These are phyloP conservation scores for Python bivittatus DNA, from an alignment of 2,113 vertebrate species.

Conservation along the genomic window DNA sequence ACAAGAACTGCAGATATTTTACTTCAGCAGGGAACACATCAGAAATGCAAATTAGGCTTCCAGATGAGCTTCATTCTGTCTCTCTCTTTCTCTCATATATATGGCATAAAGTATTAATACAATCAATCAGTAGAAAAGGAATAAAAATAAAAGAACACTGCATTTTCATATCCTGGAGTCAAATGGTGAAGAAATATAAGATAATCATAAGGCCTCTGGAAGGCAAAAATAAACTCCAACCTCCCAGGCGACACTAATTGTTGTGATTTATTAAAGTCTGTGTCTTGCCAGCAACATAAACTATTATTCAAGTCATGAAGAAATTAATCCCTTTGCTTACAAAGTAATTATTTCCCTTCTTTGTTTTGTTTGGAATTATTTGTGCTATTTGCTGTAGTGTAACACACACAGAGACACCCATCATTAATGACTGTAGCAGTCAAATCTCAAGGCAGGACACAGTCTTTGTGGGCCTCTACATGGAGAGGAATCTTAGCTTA, in stretches of 20 bases:
- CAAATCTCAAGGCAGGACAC: background rate
- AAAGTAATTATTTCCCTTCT: conserved; percentile 14
- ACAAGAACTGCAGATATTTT: background rate
- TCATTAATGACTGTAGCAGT: background rate
- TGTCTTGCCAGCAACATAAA: background rate
- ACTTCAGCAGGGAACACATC: background rate
- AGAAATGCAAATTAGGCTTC: conserved; percentile 16
- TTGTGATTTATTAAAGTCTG: conserved; percentile 7
- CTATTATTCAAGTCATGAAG: background rate
- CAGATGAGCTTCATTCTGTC: conserved; percentile 1
- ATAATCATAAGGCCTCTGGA: conserved; percentile 1
- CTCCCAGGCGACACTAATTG: background rate
- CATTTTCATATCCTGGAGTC: conserved; percentile 5
- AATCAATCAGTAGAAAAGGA: conserved; percentile 13
- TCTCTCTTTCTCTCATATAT: background rate
- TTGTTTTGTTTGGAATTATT: conserved; percentile 26
- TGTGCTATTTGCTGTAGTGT: conserved; percentile 13
- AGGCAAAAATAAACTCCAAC: background rate
- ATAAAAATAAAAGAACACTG: background rate
- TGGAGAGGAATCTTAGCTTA: background rate
- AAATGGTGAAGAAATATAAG: conserved; percentile 15
- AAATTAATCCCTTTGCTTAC: conserved; percentile 10
- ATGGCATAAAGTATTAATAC: conserved; percentile 21
- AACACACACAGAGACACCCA: background rate
- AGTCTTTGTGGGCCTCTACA: background rate